phyloP scores from a whole-genome alignment of 2,888 invertebrate species.

The Eupsilia transversa region DNA sequence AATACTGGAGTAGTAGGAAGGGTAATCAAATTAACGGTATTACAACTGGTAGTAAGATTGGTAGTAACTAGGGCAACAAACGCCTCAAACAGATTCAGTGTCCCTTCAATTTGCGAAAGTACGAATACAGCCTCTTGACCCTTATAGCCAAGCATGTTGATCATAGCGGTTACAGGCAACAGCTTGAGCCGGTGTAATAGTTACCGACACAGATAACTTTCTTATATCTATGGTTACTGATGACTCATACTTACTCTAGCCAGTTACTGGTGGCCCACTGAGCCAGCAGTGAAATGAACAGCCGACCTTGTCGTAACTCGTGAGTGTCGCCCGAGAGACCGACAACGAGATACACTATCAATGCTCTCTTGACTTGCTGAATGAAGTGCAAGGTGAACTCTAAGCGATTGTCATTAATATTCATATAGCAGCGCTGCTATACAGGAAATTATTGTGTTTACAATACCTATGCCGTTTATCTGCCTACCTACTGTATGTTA shows the following conservation, averaged over 20 bases:
- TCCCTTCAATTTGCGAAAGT: no score
- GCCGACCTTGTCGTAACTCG: constrained; percentile 47
- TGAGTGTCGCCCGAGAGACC: constrained; percentile 1
- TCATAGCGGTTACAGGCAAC: not conserved
- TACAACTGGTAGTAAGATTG: no score
- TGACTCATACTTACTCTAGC: not conserved
- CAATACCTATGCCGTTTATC: constrained; percentile 15
- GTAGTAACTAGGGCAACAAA: no score
- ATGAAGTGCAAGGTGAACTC: constrained; percentile 67
- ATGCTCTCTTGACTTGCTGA: constrained; percentile 58
- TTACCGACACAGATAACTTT: no score
- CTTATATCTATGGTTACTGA: no score
- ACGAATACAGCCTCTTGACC: not conserved
- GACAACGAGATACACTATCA: constrained; percentile 41
- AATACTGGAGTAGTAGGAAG: no score
- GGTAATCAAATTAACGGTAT: no score
- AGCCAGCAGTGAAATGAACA: constrained; percentile 58
- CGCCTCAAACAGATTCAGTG: not conserved
- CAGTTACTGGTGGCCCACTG: constrained; percentile 23
- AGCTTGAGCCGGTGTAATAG: not conserved
- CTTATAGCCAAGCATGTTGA: constrained; percentile 1
- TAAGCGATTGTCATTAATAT: constrained; percentile 32
- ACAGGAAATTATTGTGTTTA: constrained; percentile 27
- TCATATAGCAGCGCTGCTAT: constrained; percentile 14
- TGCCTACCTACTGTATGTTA: constrained; percentile 17